Conservation (phyloP, 2,797 vertebrate genomes). For the Phalanger gymnotis region DNA sequence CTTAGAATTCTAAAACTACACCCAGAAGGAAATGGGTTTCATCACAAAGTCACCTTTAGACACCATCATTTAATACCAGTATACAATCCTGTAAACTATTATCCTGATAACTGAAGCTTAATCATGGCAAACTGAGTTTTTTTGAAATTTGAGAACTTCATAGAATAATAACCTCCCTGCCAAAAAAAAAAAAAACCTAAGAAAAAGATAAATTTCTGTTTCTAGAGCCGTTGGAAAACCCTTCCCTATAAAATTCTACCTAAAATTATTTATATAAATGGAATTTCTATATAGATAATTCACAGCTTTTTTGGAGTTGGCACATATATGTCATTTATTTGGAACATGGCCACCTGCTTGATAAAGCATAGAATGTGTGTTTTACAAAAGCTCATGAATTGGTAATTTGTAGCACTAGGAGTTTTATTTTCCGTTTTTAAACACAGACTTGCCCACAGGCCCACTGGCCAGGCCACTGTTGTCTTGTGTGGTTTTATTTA, state of each 20-base stretch:
- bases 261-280: neutral
- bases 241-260: neutral
- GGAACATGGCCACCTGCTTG: neutral
- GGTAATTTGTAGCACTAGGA: neutral
- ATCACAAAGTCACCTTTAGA: neutral
- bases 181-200: neutral
- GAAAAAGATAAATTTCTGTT: neutral
- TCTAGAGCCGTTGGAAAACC: neutral
- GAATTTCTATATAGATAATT: neutral
- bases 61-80: neutral
- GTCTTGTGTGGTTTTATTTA: neutral
- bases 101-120: neutral
- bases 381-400: neutral
- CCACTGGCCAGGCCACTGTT: neutral
- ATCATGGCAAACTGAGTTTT: neutral
- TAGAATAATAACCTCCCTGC: neutral
- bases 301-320: neutral
- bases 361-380: neutral
- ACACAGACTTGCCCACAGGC: neutral
- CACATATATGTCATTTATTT: neutral
- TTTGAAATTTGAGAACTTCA: neutral
- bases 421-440: neutral
- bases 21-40: neutral
- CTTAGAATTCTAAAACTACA: neutral
- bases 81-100: neutral